Percentiles rank a stretch among this genome's conserved stretches.
Evolutionary conservation across 2,888 invertebrate species (phyloP).

Genomic region (Brachyptera risi): DNA sequence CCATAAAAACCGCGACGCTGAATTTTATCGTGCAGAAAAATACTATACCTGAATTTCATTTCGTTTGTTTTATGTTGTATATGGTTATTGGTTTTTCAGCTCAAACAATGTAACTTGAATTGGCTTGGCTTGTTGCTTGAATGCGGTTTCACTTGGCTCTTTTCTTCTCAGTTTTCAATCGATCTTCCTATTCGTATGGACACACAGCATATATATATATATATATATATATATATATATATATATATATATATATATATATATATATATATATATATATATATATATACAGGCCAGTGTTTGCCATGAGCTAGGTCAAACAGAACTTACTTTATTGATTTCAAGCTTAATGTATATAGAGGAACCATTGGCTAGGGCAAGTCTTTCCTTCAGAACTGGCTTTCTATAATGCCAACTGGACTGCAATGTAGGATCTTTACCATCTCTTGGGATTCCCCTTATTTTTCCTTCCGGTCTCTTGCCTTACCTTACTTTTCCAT

Average conservation of each 20-base stretch:
- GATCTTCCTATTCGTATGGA: constrained; percentile 8
- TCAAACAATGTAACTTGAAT: constrained; percentile 4
- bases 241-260: no score
- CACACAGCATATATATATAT: no score
- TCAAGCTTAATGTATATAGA: constrained; percentile 2
- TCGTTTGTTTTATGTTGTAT: constrained; percentile 7
- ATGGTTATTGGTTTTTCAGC: constrained; percentile 16
- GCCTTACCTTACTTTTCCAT: no score
- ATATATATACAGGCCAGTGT: no score
- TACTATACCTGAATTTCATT: constrained; percentile 3
- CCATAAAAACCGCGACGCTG: no score
- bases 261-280: no score
- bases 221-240: no score
- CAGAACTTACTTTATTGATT: constrained; percentile 18
- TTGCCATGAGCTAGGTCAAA: constrained; percentile 12
- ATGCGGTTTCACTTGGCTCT: neutral
- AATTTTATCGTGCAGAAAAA: no score
- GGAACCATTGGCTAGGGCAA: neutral
- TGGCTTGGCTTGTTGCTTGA: neutral
- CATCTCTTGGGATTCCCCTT: neutral
- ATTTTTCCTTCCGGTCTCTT: no score
- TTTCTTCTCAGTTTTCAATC: neutral
- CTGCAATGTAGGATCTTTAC: neutral
- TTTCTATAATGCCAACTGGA: no score
- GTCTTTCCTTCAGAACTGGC: no score